Conservation (phyloP, 2,888 invertebrate species). For the Pantelozetes paolii region DNA sequence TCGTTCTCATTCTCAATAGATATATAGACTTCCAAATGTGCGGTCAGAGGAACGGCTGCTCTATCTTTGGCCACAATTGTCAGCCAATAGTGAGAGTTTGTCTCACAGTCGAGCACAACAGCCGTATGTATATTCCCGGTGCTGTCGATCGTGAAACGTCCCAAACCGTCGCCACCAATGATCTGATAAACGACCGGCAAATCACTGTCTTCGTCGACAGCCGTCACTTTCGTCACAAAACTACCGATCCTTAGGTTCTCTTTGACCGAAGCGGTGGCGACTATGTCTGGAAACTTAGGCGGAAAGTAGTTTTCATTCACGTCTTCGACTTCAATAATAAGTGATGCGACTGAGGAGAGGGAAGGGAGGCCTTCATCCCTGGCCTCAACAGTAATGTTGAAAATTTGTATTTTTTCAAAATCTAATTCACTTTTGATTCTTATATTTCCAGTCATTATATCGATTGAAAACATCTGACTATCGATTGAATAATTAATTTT, state of each 20-base stretch:
- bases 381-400: constrained; percentile 78
- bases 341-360: constrained; percentile 70
- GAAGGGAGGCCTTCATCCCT: constrained; percentile 72
- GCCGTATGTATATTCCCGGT: constrained; percentile 78
- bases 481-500: constrained; percentile 70
- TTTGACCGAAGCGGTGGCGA: constrained; percentile 54
- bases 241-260: constrained; percentile 77
- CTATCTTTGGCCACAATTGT: constrained; percentile 89
- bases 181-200: constrained; percentile 81
- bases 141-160: constrained; percentile 83
- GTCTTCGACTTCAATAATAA: constrained; percentile 75
- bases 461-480: constrained; percentile 68
- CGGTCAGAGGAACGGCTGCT: constrained; percentile 76
- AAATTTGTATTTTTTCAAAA: constrained; percentile 82
- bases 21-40: constrained; percentile 77
- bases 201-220: constrained; percentile 66
- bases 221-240: constrained; percentile 69
- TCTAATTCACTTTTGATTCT: constrained; percentile 72
- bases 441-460: constrained; percentile 77
- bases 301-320: constrained; percentile 87
- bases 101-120: constrained; percentile 81
- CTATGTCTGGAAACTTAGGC: constrained; percentile 66
- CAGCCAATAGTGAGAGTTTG: constrained; percentile 82
- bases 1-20: constrained; percentile 88
- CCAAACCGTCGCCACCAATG: constrained; percentile 81